Percentiles rank a stretch among this genome's conserved stretches.
These are phyloP conservation scores for Porites lobata DNA, from an alignment of 92 coral and sea anemone genomes.

Conservation along the genomic window DNA sequence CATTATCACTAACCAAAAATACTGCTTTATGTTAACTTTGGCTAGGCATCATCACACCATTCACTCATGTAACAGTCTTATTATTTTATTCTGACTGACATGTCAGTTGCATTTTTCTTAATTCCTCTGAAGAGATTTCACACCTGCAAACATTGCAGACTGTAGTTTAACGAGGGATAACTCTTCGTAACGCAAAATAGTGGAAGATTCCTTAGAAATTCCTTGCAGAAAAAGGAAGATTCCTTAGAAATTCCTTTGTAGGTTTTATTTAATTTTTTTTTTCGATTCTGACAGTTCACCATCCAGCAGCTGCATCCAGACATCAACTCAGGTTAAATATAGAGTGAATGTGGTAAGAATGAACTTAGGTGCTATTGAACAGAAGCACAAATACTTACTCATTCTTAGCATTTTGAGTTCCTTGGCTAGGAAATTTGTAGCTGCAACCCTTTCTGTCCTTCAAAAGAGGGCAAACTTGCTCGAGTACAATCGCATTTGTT, in stretches of 20 bases:
- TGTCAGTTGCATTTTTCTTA: too few relatives aligned
- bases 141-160: background rate
- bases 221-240: constrained; percentile 1
- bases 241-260: background rate
- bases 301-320: too few relatives aligned
- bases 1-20: background rate
- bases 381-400: constrained; percentile 32
- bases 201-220: background rate
- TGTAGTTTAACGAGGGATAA: background rate
- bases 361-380: background rate
- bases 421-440: constrained; percentile 52
- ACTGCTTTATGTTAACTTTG: too few relatives aligned
- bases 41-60: too few relatives aligned
- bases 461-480: constrained; percentile 58
- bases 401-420: constrained; percentile 49
- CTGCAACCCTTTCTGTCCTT: constrained; percentile 51
- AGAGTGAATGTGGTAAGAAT: too few relatives aligned
- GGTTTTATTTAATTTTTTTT: background rate
- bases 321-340: background rate
- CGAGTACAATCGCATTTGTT: constrained; percentile 55
- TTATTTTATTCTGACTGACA: too few relatives aligned
- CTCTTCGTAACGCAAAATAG: background rate
- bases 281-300: too few relatives aligned
- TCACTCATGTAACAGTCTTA: background rate
- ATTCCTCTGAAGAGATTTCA: background rate